These are phyloP conservation scores for Geotrupes spiniger DNA, from an alignment of 2,888 invertebrate species.

Conservation along the genomic window DNA sequence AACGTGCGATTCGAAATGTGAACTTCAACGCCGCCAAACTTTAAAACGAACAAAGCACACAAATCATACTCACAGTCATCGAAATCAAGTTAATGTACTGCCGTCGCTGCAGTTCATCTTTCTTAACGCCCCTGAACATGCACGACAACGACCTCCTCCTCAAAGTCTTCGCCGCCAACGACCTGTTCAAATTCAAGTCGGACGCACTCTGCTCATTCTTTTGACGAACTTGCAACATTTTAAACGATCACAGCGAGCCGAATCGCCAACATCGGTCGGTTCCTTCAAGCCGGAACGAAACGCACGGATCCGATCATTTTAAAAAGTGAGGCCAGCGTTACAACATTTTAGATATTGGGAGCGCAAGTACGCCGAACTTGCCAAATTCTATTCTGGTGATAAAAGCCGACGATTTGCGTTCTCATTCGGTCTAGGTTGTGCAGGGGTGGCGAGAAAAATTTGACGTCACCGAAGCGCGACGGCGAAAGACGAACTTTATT, in stretches of 20 bases:
- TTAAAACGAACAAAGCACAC: too few relatives aligned
- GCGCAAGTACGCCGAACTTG: slow-evolving; percentile 25
- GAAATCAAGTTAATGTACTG: slow-evolving; percentile 71
- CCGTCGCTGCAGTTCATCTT: slow-evolving; percentile 69
- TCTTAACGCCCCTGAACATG: slow-evolving; percentile 75
- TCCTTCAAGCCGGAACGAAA: not conserved
- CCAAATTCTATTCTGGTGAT: slow-evolving; percentile 42
- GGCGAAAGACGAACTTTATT: not conserved
- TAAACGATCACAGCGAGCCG: not conserved
- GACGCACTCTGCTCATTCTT: slow-evolving; percentile 17
- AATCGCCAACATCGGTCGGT: not conserved
- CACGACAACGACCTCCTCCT: slow-evolving; percentile 56
- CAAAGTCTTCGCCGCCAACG: slow-evolving; percentile 8
- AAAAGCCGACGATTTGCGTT: not conserved
- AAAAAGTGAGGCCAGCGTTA: not conserved
- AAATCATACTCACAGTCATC: slow-evolving; percentile 71
- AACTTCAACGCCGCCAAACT: too few relatives aligned
- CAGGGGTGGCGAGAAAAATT: too few relatives aligned
- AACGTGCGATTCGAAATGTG: too few relatives aligned
- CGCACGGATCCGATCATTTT: not conserved
- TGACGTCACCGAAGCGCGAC: not conserved
- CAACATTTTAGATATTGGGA: not conserved
- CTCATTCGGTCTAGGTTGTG: too few relatives aligned
- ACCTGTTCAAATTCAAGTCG: slow-evolving; percentile 17
- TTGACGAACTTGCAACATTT: not conserved